These are phyloP conservation scores for Aphrophora alni DNA, from an alignment of 2,888 invertebrate species.

Conservation along the genomic window DNA sequence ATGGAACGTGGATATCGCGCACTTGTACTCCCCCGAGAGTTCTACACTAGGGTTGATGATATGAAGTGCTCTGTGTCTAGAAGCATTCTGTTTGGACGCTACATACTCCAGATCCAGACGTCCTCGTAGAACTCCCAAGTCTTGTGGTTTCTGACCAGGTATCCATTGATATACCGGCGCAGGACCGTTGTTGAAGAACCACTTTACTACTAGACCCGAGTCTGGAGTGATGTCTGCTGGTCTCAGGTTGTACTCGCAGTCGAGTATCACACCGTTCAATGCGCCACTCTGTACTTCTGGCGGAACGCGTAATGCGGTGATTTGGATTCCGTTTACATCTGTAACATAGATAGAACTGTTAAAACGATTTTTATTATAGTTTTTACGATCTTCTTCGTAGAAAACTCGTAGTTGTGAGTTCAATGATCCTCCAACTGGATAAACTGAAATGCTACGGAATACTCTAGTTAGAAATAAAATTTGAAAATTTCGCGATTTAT, in stretches of 20 bases:
- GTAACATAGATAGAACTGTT: too few relatives aligned
- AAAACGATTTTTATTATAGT: too few relatives aligned
- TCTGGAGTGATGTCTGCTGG: too few relatives aligned
- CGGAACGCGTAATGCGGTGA: constrained; percentile 48
- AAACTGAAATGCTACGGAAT: too few relatives aligned
- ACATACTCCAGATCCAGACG: constrained; percentile 57
- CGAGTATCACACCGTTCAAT: constrained; percentile 60
- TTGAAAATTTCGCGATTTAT: too few relatives aligned
- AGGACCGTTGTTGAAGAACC: constrained; percentile 61
- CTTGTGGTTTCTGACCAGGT: constrained; percentile 57
- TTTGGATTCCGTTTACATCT: constrained; percentile 44
- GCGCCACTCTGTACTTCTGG: constrained; percentile 57
- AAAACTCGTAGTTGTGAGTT: too few relatives aligned
- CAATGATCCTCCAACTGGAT: too few relatives aligned
- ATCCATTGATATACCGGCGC: constrained; percentile 67
- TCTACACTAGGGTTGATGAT: constrained; percentile 70
- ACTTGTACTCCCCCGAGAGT: constrained; percentile 72
- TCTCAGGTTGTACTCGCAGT: constrained; percentile 63
- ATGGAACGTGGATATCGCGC: constrained; percentile 70
- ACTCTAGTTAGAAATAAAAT: too few relatives aligned
- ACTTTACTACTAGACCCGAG: constrained; percentile 64
- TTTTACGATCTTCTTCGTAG: too few relatives aligned
- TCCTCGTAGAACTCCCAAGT: constrained; percentile 58
- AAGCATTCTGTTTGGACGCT: constrained; percentile 63
- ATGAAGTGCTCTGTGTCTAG: constrained; percentile 68